Percentiles rank a stretch among this genome's conserved stretches.
phyloP scores from a whole-genome alignment of 2,113 vertebrate species.

The Bambusicola thoracicus region DNA sequence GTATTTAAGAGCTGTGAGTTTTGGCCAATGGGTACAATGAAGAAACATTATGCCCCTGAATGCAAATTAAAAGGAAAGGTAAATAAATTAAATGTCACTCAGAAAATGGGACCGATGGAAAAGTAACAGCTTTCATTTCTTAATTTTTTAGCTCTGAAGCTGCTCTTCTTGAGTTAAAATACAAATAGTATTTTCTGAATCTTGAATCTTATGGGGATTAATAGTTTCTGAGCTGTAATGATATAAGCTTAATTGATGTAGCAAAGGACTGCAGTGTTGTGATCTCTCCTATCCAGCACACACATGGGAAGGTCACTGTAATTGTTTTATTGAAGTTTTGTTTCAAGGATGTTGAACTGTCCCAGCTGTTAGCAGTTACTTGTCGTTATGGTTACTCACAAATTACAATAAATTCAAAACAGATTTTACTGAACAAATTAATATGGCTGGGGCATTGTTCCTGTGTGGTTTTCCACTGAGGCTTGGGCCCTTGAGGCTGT shows the following conservation, averaged over 20 bases:
- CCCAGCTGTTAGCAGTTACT: conserved; percentile 51
- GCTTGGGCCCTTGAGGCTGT: background rate
- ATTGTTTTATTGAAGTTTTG: background rate
- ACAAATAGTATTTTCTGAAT: background rate
- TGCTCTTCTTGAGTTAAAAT: background rate
- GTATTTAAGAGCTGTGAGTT: background rate
- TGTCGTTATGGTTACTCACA: conserved; percentile 22
- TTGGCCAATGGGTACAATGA: background rate
- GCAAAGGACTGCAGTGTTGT: background rate
- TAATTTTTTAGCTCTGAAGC: background rate
- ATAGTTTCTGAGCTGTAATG: background rate
- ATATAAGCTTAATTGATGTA: background rate
- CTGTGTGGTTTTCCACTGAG: background rate
- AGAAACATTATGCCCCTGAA: background rate
- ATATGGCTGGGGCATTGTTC: background rate
- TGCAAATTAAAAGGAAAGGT: background rate
- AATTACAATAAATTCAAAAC: conserved; percentile 24
- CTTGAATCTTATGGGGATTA: background rate
- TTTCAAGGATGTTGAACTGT: background rate
- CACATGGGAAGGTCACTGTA: background rate
- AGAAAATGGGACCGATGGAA: background rate
- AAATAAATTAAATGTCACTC: background rate
- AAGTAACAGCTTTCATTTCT: background rate
- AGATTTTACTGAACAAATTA: conserved; percentile 4
- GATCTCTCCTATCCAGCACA: background rate